Evolutionary conservation across 2,113 vertebrate species (phyloP), one percentile per base, ranked within the genome.

Genomic region (Nibea albiflora): DNA sequence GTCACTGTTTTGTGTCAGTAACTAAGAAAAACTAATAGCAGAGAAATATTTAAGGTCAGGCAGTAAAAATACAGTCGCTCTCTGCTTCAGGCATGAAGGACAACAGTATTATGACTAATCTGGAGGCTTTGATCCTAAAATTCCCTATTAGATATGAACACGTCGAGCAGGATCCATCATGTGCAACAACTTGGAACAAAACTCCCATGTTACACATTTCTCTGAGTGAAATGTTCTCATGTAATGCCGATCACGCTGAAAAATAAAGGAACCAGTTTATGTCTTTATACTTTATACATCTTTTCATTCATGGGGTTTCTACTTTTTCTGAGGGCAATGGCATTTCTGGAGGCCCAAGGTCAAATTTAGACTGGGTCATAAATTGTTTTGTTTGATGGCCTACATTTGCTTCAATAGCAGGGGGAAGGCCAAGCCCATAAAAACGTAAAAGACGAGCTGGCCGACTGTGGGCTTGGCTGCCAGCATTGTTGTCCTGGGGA

Each of bases 351-450:
- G 92, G 80, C 92, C 92, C 95, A 95, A 96, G 94, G 95, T 95
- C 95, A 96, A 95, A 95, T 94, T 89, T 94, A 94, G 93, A 88
- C 91, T 24, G 75, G 92, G 92, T 88, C 90, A 81, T 96, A 96
- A 96, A 96, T 95, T 91, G 88, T 89, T 88, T 91, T 93, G 94
- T 94, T 95, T 96, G 94, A 96, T 94, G 89, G 95, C 87, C 92
- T 92, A 92, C 88, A 83, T 95, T 95, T 94, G 90, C 90, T 91
- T 95, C 93, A 93, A 93, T 94, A 95, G 94, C 90, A 90, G 90
- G 88, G 92, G 93, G 93, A 95, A 95, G 94, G 95, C 93, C 94
- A 93, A 85, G 82, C 86, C 89, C 94, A 92, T 95, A 95, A 96
- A 95, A 94, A 89, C 85, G 76, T 94, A 94, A 95, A 95, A 94